A percentile compares a stretch with the other conserved stretches of the same genome.
Conservation (phyloP, 2,113 vertebrate genomes). For the Coptodon bakossiorum region DNA sequence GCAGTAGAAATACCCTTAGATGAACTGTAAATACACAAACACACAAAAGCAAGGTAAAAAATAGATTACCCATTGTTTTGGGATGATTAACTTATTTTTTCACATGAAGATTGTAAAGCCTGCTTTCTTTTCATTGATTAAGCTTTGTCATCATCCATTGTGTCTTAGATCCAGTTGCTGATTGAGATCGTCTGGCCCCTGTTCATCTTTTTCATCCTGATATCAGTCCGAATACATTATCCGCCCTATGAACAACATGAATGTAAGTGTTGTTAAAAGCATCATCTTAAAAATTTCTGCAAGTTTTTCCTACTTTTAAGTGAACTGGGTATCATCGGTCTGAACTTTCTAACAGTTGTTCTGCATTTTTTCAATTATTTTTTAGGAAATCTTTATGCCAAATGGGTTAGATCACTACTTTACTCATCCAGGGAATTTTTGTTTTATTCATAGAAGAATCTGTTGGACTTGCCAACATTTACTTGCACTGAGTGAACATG, state of each 20-base stretch:
- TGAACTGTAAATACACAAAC: background rate
- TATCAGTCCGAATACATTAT: slow-evolving; percentile 89
- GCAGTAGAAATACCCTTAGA: background rate
- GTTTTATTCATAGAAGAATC: background rate
- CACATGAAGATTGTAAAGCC: background rate
- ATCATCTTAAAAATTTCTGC: background rate
- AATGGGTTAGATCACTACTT: background rate
- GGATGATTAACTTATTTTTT: background rate
- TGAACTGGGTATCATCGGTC: background rate
- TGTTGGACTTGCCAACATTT: slow-evolving; percentile 50
- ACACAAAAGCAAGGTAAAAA: background rate
- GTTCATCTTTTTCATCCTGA: slow-evolving; percentile 97
- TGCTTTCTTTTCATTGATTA: background rate
- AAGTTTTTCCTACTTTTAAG: background rate
- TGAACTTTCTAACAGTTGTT: background rate
- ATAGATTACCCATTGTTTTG: background rate
- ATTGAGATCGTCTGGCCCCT: slow-evolving; percentile 95
- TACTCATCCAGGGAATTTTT: background rate
- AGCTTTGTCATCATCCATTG: background rate
- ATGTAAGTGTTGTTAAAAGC: slow-evolving; percentile 74
- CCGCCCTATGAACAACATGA: slow-evolving; percentile 96
- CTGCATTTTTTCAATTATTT: background rate
- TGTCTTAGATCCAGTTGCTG: slow-evolving; percentile 84
- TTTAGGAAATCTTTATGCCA: background rate
- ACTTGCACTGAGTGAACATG: slow-evolving; percentile 1